Conservation (phyloP, 2,797 vertebrate species). For the Melanotaenia boesemani region DNA sequence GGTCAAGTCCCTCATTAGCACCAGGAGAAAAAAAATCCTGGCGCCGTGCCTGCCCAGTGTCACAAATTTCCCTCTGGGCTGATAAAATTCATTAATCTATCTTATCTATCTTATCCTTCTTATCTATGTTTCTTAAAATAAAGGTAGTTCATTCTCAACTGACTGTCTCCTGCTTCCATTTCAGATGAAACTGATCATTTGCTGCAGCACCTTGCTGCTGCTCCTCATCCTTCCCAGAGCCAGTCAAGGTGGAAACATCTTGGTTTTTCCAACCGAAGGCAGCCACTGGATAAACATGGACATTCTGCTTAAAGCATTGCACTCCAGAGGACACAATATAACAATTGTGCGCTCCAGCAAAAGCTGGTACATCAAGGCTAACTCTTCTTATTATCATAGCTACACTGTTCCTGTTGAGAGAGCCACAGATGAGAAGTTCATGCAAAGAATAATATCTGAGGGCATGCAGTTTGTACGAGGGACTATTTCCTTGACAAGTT, state of each 20-base stretch:
- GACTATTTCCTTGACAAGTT: not conserved
- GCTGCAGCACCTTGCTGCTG: constrained; percentile 51
- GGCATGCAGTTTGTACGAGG: constrained; percentile 30
- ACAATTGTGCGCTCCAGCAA: constrained; percentile 52
- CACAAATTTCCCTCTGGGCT: no score
- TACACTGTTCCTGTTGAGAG: constrained; percentile 32
- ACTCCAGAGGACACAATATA: constrained; percentile 60
- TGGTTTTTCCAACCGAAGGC: constrained; percentile 68
- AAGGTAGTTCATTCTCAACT: constrained; percentile 32
- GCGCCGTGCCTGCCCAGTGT: no score
- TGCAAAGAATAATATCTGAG: not conserved
- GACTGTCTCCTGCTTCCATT: constrained; percentile 5
- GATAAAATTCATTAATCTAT: no score
- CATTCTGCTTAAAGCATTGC: constrained; percentile 61
- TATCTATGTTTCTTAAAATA: no score
- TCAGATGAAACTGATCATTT: constrained; percentile 57
- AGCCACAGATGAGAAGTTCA: constrained; percentile 22
- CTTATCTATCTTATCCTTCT: no score
- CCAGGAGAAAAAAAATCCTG: no score
- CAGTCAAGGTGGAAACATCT: constrained; percentile 60
- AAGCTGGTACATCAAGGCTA: constrained; percentile 62
- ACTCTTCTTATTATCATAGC: constrained; percentile 36
- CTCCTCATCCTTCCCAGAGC: constrained; percentile 24
- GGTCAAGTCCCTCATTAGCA: no score
- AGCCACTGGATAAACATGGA: constrained; percentile 80